These are phyloP conservation scores for Medauroidea extradentata DNA, from an alignment of 1,140 invertebrate genomes.

Conservation along the genomic window DNA sequence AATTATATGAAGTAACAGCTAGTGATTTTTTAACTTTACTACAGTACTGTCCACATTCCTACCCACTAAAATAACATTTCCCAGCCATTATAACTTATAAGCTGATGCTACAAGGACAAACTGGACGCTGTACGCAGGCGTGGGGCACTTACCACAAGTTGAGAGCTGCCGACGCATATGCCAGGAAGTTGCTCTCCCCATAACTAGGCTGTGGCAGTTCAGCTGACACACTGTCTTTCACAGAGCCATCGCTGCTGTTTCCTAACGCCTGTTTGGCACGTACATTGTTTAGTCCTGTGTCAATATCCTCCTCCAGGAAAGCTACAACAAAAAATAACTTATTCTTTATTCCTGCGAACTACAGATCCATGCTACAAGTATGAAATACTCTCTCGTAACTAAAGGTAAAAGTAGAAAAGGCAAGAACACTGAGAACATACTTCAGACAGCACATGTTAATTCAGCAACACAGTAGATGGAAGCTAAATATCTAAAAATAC, in stretches of 20 bases:
- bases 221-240: conserved; percentile 6
- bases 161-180: conserved; percentile 34
- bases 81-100: background rate
- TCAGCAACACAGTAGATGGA: too few relatives aligned
- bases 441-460: too few relatives aligned
- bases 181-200: conserved; percentile 35
- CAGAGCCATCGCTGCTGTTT: conserved; percentile 22
- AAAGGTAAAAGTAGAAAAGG: too few relatives aligned
- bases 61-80: background rate
- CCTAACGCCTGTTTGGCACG: conserved; percentile 31
- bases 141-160: conserved; percentile 25
- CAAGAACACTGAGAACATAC: too few relatives aligned
- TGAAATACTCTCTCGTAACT: too few relatives aligned
- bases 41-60: background rate
- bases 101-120: background rate
- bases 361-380: too few relatives aligned
- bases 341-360: too few relatives aligned
- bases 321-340: conserved; percentile 38
- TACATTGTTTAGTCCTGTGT: conserved; percentile 38
- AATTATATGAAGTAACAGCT: too few relatives aligned
- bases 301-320: conserved; percentile 41
- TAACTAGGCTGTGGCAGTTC: conserved; percentile 18
- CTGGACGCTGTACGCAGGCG: background rate
- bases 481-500: too few relatives aligned
- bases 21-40: background rate